Base-by-base conservation (phyloP, 2,888 invertebrate genomes). In the Lissocephala sabroskyi region DNA sequence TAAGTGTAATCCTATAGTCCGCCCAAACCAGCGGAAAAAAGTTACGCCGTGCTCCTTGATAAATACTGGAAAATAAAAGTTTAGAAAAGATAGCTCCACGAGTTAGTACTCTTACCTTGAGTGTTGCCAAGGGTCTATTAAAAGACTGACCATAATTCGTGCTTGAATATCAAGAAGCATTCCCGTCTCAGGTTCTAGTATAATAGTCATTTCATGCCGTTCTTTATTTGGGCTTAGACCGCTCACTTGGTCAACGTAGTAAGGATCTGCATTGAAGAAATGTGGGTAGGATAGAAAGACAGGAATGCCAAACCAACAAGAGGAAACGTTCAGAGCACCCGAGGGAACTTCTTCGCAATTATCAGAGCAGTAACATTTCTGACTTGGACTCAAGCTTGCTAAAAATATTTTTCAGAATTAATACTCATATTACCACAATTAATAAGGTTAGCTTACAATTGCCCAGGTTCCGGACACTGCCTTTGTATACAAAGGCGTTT, bases 211-310 rank as follows among this genome's bases (percentile, higher is more conserved):
- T 56, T 89, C 88, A 75, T 96, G 94, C 7, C 88, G 86, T 0
- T 89, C 87, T 4, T 88, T 87, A 11, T 90, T 86, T 0, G 95
- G 93, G 1, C 85, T 75, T 81, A 96, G 71, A 0, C 96, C 96
- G 0, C 86, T 86, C 2, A 96, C 87, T 11, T 85, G 84, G 2
- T 90, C 85, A 4, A 85, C 65, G 46, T 93, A 90, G 54, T 83
- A 86, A 0, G 90, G 88, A 84, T 94, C 95, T 0, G 89, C 95
- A 66, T 90, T 87, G 73, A 91, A 86, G 83, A 93, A 96, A 85
- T 96, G 95, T 0, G 96, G 96, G 59, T 92, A 88, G 1, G 94
- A 92, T 32, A 93, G 87, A 80, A 92, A 93, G 0, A 92, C 89
- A 0, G 96, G 95, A 0, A 94, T 90, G 6, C 91, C 93, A 73